Evolutionary conservation across 2,888 invertebrate genomes (phyloP).

Genomic region (Agrotis puta): DNA sequence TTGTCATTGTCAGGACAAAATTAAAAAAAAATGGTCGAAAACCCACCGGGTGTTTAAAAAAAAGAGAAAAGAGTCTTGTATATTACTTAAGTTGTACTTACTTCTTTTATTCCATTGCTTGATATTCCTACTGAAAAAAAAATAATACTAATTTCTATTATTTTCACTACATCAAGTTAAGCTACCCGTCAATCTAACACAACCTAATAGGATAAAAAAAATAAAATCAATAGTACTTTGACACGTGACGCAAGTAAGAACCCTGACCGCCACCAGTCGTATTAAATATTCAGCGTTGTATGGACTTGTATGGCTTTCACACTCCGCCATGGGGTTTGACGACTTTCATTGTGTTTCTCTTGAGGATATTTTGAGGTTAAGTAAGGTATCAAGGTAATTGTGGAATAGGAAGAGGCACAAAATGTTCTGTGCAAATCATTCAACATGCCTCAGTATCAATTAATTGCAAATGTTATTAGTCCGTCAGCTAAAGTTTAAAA

Average conservation of each 20-base stretch:
- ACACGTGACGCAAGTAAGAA: slow-evolving; percentile 55
- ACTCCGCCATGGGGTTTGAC: slow-evolving; percentile 26
- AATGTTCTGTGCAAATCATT: background rate
- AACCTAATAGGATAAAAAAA: slow-evolving; percentile 50
- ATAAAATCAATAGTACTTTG: slow-evolving; percentile 63
- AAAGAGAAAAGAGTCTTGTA: too few species aligned
- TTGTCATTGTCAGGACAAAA: too few species aligned
- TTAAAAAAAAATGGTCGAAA: too few species aligned
- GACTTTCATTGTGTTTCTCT: slow-evolving; percentile 41
- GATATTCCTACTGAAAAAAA: too few species aligned
- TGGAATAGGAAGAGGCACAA: background rate
- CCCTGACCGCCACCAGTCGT: slow-evolving; percentile 61
- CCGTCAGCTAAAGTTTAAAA: too few species aligned
- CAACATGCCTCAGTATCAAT: too few species aligned
- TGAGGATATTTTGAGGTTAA: slow-evolving; percentile 1
- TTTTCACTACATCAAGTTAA: background rate
- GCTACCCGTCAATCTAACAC: background rate
- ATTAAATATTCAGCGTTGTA: slow-evolving; percentile 61
- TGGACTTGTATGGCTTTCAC: slow-evolving; percentile 64
- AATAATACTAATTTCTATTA: background rate
- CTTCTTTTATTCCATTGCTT: too few species aligned
- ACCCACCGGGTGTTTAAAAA: too few species aligned
- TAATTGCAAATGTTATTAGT: too few species aligned
- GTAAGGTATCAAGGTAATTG: background rate
- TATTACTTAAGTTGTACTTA: too few species aligned